Evolutionary conservation across 2,888 invertebrate genomes (phyloP).

Genomic region (Ennomos quercinarius): DNA sequence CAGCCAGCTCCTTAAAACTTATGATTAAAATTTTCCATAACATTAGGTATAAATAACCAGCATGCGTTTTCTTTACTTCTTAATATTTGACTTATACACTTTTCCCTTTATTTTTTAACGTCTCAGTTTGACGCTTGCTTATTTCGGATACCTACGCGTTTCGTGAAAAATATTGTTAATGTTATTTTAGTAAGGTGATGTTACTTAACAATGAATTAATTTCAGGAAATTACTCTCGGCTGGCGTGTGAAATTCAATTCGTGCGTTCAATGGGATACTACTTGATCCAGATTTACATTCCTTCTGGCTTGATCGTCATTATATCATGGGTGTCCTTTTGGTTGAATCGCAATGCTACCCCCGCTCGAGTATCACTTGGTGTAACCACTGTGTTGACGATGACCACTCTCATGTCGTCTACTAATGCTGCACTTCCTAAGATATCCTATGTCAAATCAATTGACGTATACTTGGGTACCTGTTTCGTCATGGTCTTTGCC

Average conservation of each 20-base stretch:
- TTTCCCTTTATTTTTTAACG: not conserved
- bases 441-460: conserved; percentile 99
- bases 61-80: not conserved
- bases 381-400: conserved; percentile 98
- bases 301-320: conserved; percentile 97
- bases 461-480: conserved; percentile 98
- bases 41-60: no score
- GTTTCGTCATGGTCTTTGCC: conserved; percentile 99
- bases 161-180: not conserved
- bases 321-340: conserved; percentile 99
- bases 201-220: conserved; percentile 32
- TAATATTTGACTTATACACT: not conserved
- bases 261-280: conserved; percentile 99
- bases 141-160: conserved; percentile 1
- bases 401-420: conserved; percentile 98
- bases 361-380: conserved; percentile 96
- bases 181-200: no score
- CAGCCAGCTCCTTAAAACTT: conserved; percentile 16
- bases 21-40: not conserved
- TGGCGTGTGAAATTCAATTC: conserved; percentile 98
- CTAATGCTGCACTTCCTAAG: conserved; percentile 98
- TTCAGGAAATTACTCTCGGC: conserved; percentile 97
- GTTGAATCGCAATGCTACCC: conserved; percentile 97
- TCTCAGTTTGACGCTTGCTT: conserved; percentile 5
- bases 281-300: conserved; percentile 99